phyloP scores from a whole-genome alignment of 2,888 invertebrate species.

The Drosophila putrida region DNA sequence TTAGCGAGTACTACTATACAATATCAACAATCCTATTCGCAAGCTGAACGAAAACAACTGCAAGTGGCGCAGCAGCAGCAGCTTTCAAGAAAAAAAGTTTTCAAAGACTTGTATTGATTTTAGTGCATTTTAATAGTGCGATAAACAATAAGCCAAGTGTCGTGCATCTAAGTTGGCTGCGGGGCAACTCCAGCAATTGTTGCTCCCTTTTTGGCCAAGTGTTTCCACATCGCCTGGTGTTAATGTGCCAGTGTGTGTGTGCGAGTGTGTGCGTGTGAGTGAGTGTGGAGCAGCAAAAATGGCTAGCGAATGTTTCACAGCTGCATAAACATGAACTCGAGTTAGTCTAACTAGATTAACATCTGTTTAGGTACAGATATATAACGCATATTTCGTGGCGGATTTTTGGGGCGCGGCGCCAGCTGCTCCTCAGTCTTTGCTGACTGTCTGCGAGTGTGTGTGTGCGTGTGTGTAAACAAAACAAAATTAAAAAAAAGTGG shows the following conservation, averaged over 20 bases:
- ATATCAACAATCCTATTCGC: constrained; percentile 54
- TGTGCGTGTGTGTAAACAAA: constrained; percentile 64
- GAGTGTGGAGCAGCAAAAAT: constrained; percentile 55
- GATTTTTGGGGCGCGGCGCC: constrained; percentile 53
- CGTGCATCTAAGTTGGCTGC: constrained; percentile 7
- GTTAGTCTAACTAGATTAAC: constrained; percentile 45
- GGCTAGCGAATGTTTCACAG: constrained; percentile 54
- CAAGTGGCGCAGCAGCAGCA: constrained; percentile 48
- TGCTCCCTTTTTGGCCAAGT: constrained; percentile 43
- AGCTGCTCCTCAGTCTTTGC: constrained; percentile 42
- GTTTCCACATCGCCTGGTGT: constrained; percentile 42
- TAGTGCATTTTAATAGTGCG: constrained; percentile 37
- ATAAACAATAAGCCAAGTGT: constrained; percentile 25
- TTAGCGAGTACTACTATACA: constrained; percentile 37
- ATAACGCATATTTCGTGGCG: constrained; percentile 33
- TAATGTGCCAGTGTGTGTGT: constrained; percentile 35
- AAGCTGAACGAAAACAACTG: constrained; percentile 57
- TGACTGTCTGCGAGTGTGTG: constrained; percentile 9
- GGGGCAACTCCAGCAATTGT: constrained; percentile 45
- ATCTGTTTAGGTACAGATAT: constrained; percentile 39
- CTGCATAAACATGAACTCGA: constrained; percentile 60
- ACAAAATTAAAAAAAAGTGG: constrained; percentile 50
- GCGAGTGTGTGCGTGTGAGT: constrained; percentile 28
- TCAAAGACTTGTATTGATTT: constrained; percentile 53
- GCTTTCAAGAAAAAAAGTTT: constrained; percentile 29